Base-by-base conservation (phyloP, 2,797 vertebrate genomes). In the Hypotaenidia okinawae region DNA sequence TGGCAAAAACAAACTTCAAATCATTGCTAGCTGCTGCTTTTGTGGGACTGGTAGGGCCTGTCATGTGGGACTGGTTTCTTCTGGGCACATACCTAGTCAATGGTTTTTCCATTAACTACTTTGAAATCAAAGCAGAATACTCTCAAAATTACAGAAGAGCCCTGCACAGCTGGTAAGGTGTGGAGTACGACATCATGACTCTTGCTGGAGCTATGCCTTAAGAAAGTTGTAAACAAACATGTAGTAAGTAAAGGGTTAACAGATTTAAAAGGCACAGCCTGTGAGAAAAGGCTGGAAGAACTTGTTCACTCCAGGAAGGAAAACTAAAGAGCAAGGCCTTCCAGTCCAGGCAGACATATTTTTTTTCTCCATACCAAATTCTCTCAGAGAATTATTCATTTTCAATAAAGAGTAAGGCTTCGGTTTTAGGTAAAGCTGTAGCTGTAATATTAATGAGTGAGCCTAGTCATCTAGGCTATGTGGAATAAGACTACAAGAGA, bases 81-180 rank as follows among this genome's bases (percentile, higher is more conserved):
- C 75, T 43, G 43, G 33, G 43, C 35, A 14, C 0, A 0, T 72
- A 91, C 72, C 86, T 75, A 79, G 88, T 80, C 94, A 93, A 94
- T 91, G 43, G 77, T 86, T 96, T 91, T 91, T 88, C 33, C 41
- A 84, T 84, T 84, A 91, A 88, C 76, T 84, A 11, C 58, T 78
- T 61, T 4, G 12, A 86, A 93, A 95, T 73, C 75, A 70, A 62
- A 74, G 43, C 59, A 15, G 16, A 28, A 82, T 49, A 49, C 35
- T 64, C 49, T 68, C n/a, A 90, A 21, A 93, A 77, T 3, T 21
- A 58, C 24, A 70, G 39, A 81, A 77, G n/a, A 23, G 19, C 25
- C 30, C 15, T 63, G 47, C 30, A 28, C 23, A 70, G 57, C 43
- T 67, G 18, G 41, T 33, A 47, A 74, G 24, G 61, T n/a, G 77